These are phyloP conservation scores for Varanus salvator DNA, from an alignment of 2,113 vertebrate genomes.

Conservation along the genomic window DNA sequence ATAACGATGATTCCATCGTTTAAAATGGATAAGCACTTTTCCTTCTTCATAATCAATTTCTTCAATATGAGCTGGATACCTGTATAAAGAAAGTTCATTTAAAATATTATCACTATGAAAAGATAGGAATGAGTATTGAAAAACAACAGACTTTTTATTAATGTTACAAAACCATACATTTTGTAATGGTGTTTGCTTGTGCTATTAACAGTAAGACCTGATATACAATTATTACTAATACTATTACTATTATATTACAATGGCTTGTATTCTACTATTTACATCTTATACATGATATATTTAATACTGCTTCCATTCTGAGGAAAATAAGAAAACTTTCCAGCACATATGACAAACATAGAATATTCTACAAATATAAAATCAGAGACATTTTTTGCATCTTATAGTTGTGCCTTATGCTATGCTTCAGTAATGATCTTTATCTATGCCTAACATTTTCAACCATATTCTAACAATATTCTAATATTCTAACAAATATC, in stretches of 20 bases:
- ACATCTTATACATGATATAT: neutral
- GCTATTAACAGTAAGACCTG: conserved; percentile 1
- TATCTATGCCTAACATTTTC: neutral
- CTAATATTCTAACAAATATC: neutral
- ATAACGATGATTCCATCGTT: conserved; percentile 95
- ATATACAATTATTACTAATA: neutral
- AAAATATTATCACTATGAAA: conserved; percentile 23
- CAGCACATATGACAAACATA: neutral
- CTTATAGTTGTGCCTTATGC: no score
- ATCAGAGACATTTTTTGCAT: neutral
- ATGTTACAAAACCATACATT: neutral
- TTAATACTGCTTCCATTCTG: neutral
- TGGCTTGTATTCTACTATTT: neutral
- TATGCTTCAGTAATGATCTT: neutral
- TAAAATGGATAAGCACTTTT: conserved; percentile 93
- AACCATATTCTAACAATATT: neutral
- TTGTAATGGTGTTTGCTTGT: neutral
- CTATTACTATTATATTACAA: neutral
- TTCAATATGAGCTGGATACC: conserved; percentile 95
- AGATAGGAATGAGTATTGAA: neutral
- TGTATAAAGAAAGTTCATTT: conserved; percentile 64
- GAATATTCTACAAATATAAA: neutral
- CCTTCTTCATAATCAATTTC: conserved; percentile 95
- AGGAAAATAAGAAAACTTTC: neutral
- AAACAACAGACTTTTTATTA: neutral